Conservation (phyloP, 1,140 invertebrate species). For the Pogonus chalceus region DNA sequence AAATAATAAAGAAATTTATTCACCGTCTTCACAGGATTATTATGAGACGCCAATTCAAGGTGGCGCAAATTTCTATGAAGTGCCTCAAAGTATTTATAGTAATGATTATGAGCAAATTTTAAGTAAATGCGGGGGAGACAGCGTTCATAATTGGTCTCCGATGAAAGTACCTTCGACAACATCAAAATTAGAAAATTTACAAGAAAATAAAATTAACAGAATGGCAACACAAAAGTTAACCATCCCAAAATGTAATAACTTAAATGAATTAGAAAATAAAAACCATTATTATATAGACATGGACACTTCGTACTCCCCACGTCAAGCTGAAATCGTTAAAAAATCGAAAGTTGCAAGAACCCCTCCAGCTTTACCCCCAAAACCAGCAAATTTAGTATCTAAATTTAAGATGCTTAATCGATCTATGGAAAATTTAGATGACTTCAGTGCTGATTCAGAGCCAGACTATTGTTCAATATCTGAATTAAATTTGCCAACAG, state of each 20-base stretch:
- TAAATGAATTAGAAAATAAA: conserved; percentile 37
- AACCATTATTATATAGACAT: conserved; percentile 38
- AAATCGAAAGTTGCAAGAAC: conserved; percentile 47
- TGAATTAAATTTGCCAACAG: conserved; percentile 51
- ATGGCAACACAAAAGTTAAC: conserved; percentile 35
- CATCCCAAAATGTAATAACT: conserved; percentile 49
- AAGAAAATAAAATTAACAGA: conserved; percentile 15
- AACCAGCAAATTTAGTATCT: conserved; percentile 53
- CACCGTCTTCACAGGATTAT: conserved; percentile 22
- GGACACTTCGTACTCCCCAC: conserved; percentile 22
- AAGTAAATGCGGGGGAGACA: conserved; percentile 38
- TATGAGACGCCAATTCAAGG: conserved; percentile 35
- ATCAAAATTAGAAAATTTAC: conserved; percentile 12
- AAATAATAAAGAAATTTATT: conserved; percentile 15
- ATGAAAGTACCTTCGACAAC: not conserved
- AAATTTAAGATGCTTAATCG: conserved; percentile 42
- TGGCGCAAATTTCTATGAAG: conserved; percentile 40
- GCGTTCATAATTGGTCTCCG: conserved; percentile 11
- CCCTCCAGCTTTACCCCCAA: conserved; percentile 57
- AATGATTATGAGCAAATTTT: conserved; percentile 52
- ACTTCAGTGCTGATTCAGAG: conserved; percentile 38
- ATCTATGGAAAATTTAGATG: conserved; percentile 16
- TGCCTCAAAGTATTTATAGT: conserved; percentile 48
- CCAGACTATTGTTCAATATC: conserved; percentile 55
- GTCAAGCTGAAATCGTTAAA: conserved; percentile 33